A percentile compares a stretch with the other conserved stretches of the same genome.
Evolutionary conservation across 1,140 invertebrate genomes (phyloP).

Genomic region (Trissolcus basalis): DNA sequence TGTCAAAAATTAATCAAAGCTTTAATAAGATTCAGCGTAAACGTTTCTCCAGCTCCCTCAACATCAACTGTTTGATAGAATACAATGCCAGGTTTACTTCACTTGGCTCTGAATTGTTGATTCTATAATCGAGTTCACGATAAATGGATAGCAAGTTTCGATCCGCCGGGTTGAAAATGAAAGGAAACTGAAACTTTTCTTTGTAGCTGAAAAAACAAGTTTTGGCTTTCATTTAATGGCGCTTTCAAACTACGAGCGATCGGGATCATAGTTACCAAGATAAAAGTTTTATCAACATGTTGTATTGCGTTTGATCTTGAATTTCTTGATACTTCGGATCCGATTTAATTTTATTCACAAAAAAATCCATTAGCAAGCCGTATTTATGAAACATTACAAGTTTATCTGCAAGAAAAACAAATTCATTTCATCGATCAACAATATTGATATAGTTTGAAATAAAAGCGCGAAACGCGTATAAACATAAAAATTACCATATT

Average conservation of each 20-base stretch:
- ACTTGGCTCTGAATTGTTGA: neutral
- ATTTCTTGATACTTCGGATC: neutral
- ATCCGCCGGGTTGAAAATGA: conserved; percentile 1
- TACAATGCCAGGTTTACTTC: neutral
- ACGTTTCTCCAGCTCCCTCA: neutral
- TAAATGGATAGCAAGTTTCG: neutral
- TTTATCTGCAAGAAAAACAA: neutral
- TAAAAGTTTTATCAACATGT: neutral
- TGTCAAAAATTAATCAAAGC: too few relatives aligned
- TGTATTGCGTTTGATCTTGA: neutral
- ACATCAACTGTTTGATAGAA: neutral
- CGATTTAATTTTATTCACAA: neutral
- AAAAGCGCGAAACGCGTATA: neutral
- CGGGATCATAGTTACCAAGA: neutral
- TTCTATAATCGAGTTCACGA: neutral
- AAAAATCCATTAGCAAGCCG: neutral
- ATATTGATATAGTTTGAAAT: neutral
- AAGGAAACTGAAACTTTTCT: conserved; percentile 7
- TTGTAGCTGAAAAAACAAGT: conserved; percentile 9
- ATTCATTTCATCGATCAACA: neutral
- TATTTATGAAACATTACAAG: neutral
- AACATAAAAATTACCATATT: conserved; percentile 16
- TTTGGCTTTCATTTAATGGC: too few relatives aligned
- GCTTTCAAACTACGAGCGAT: too few relatives aligned
- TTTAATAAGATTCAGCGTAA: neutral